phyloP scores from a whole-genome alignment of 64 coral and sea anemone species.

The Actinia equina region DNA sequence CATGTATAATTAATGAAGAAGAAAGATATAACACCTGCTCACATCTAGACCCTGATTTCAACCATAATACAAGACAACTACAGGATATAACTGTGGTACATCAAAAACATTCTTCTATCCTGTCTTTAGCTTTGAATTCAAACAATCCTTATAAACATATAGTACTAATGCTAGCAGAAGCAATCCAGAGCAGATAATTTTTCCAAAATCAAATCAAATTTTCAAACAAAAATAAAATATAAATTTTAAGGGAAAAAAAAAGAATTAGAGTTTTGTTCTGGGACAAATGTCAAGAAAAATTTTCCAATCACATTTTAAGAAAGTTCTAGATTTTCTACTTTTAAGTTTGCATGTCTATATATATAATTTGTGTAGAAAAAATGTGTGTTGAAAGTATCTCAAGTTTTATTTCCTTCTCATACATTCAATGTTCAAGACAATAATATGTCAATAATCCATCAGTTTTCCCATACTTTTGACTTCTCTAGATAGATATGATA shows the following conservation, averaged over 20 bases:
- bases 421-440: background rate
- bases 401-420: background rate
- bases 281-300: too few species aligned
- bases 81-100: background rate
- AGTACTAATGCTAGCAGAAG: background rate
- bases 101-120: background rate
- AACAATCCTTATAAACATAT: background rate
- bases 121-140: background rate
- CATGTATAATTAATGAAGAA: background rate
- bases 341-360: background rate
- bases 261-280: too few species aligned
- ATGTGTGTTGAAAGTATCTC: background rate
- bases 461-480: background rate
- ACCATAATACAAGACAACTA: background rate
- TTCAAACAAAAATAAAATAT: background rate
- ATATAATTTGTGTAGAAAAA: background rate
- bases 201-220: background rate
- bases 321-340: too few species aligned
- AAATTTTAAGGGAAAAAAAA: background rate
- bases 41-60: background rate
- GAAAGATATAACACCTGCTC: background rate
- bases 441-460: background rate
- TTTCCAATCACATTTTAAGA: too few species aligned
- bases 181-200: background rate
- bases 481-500: background rate